Evolutionary conservation across 2,797 vertebrate genomes (phyloP).

Genomic region (Spinus pinus): DNA sequence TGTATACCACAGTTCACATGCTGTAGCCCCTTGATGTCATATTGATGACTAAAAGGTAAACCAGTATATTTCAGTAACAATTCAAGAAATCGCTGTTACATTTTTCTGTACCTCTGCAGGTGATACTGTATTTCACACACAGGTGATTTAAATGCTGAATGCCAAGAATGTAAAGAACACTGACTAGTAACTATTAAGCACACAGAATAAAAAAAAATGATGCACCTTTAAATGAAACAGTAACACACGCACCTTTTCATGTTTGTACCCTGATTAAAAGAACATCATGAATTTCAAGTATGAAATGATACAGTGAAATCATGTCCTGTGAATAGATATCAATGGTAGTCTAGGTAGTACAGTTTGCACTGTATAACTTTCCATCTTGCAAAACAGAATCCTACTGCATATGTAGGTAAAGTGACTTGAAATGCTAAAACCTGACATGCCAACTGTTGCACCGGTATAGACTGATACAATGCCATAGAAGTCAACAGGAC

Average conservation of each 20-base stretch:
- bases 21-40: slow-evolving; percentile 8
- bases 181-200: slow-evolving; percentile 50
- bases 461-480: neutral
- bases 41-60: neutral
- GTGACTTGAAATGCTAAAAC: slow-evolving; percentile 44
- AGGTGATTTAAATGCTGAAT: slow-evolving; percentile 36
- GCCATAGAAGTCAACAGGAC: slow-evolving; percentile 20
- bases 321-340: slow-evolving; percentile 45
- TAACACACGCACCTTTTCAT: slow-evolving; percentile 69
- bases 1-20: slow-evolving; percentile 8
- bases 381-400: slow-evolving; percentile 42
- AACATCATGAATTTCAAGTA: slow-evolving; percentile 74
- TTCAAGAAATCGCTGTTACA: neutral
- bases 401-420: slow-evolving; percentile 45
- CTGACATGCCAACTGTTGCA: neutral
- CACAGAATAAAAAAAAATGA: slow-evolving; percentile 59
- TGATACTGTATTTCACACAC: slow-evolving; percentile 14
- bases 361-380: slow-evolving; percentile 52
- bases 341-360: slow-evolving; percentile 61
- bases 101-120: slow-evolving; percentile 29
- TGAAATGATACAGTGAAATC: slow-evolving; percentile 70
- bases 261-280: slow-evolving; percentile 73
- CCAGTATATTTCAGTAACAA: neutral
- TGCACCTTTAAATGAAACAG: slow-evolving; percentile 72
- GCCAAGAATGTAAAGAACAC: slow-evolving; percentile 59